Base-by-base conservation (phyloP, 1,140 invertebrate genomes). In the Archivesica marissinica region DNA sequence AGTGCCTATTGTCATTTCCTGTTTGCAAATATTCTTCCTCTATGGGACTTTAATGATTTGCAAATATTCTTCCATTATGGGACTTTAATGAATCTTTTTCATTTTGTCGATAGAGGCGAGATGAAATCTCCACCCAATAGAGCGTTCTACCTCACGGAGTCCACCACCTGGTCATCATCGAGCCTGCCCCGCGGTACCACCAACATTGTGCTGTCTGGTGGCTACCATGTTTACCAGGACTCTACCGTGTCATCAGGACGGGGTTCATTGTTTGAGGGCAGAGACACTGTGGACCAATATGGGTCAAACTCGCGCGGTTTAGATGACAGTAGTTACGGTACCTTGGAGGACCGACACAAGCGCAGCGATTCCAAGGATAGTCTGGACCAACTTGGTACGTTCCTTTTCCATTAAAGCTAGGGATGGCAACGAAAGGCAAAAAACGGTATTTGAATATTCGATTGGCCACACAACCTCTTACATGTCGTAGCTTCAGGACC, bases 351-450 rank as follows among this genome's bases (percentile, higher is more conserved):
- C 47, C 79, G 78, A 38, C 91, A 92, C 59, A 90, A 89, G 13
- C 78, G 91, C 0, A 90, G 74, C 47, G 88, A 87, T n/a, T 92
- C 92, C 1, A 88, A 88, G 44, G 92, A 92, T 77, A 92, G 90
- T 70, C 83, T 88, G 20, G 91, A 92, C 50, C 89, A 90, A 66
- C 86, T 88, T 75, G 89, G 91, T 91, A 76, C 87, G 90, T 89
- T 72, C 9, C 7, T 4, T 35, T 64, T 7, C 1, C n/a, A n/a
- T n/a, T n/a, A n/a, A n/a, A n/a, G n/a, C n/a, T n/a, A n/a, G n/a
- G n/a, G n/a, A n/a, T n/a, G n/a, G n/a, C n/a, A n/a, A n/a, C n/a
- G n/a, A n/a, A n/a, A n/a, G n/a, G n/a, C n/a, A n/a, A n/a, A n/a
- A n/a, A n/a, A n/a, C n/a, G n/a, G n/a, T n/a, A n/a, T n/a, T n/a